These are phyloP conservation scores for Hypocryptadius cinnamomeus DNA, from an alignment of 2,113 vertebrate genomes.

Conservation along the genomic window DNA sequence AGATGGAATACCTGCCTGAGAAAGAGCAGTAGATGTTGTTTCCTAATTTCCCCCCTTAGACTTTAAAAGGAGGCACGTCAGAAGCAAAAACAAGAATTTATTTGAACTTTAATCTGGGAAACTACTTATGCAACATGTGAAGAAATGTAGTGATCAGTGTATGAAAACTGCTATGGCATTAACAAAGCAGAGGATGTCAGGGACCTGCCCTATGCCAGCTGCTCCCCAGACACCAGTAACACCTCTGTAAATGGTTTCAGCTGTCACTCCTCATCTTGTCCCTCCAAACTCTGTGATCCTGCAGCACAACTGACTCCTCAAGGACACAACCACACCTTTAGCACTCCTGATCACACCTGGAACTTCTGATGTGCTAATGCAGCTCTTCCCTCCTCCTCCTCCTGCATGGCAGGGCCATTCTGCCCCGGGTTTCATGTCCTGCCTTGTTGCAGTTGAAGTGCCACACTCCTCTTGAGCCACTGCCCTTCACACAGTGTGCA, in stretches of 20 bases:
- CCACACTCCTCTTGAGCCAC: accelerated
- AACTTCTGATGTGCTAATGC: neutral
- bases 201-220: neutral
- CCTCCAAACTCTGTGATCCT: neutral
- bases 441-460: neutral
- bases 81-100: neutral
- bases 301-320: neutral
- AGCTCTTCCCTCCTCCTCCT: neutral
- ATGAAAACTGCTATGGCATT: neutral
- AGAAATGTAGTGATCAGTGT: neutral
- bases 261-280: neutral
- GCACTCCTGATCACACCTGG: neutral
- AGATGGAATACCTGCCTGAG: neutral
- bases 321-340: neutral
- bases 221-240: neutral
- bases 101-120: neutral
- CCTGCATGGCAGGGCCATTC: neutral
- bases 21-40: neutral
- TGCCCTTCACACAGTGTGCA: neutral
- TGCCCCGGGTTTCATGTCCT: neutral
- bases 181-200: neutral
- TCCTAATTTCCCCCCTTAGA: neutral
- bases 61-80: neutral
- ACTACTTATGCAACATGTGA: neutral
- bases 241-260: neutral